Evolutionary conservation across 2,797 vertebrate species (phyloP), one percentile per base, ranked within the genome.

Genomic region (Enteromius unitaeniatus): DNA sequence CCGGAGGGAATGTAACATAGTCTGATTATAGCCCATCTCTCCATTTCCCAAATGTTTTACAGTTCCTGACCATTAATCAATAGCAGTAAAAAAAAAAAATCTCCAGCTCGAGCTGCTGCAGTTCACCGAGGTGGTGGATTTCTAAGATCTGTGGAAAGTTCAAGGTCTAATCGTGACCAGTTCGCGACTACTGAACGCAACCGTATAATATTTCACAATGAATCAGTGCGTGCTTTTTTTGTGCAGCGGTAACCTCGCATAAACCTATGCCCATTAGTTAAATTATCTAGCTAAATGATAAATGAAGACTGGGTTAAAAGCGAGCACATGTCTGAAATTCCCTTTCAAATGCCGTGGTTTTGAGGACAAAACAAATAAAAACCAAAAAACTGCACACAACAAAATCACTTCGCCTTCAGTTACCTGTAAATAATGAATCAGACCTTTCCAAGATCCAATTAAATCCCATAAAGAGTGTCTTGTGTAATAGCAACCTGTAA

Each of bases 11-110:
- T 82, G 85, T 87, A 90, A 91, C 90, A 91, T 87, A 87, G 88
- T 86, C 88, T 93, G 92, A 93, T 93, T 92, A 91, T 90, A 91
- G 86, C 90, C 92, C 91, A 93, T 94, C 92, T 93, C 88, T 86
- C 91, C 82, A 90, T 93, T 94, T 94, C 90, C 92, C 93, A 93
- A 92, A 94, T 92, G 92, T 92, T 95, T 94, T 91, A 92, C 88
- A 89, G 89, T 93, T 82, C 91, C 92, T 94, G 93, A 94, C 93
- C 91, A 89, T 87, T 94, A 94, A 95, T 95, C 95, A 94, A 95
- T 95, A 95, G 88, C 90, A 90, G 91, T 90, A 93, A 90, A 93
- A 84, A 9, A 37, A 42, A 37, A 86, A 80, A 72, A 26, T 37
- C 76, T 88, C 79, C 86, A 85, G 86, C 83, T 84, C 80, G 78